phyloP scores from a whole-genome alignment of 2,113 vertebrate species.

The Cavia porcellus region DNA sequence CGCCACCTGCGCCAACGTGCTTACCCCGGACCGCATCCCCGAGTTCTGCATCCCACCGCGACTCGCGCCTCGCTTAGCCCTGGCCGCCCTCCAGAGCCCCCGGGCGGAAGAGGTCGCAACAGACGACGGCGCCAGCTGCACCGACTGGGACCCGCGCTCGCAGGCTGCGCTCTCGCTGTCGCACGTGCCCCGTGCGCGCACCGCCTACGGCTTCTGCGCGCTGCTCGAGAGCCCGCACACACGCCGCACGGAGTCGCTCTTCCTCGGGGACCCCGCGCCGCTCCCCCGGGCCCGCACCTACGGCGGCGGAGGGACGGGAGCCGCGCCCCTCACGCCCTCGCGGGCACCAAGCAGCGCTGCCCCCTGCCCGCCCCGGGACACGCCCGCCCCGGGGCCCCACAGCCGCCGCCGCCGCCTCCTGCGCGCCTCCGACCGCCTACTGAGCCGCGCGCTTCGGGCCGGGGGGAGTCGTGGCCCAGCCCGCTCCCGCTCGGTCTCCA shows the following conservation, averaged over 20 bases:
- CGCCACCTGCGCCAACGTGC: constrained; percentile 70
- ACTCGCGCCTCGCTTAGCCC: not conserved
- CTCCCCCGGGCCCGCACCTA: constrained; percentile 83
- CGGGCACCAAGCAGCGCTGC: constrained; percentile 85
- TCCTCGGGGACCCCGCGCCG: constrained; percentile 87
- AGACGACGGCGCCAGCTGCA: constrained; percentile 49
- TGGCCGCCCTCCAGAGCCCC: not conserved
- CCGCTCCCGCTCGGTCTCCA: not conserved
- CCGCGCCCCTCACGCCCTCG: constrained; percentile 89
- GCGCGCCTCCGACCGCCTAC: constrained; percentile 78
- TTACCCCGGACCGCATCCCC: constrained; percentile 83
- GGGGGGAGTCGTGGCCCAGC: not conserved
- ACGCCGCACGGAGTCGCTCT: constrained; percentile 92
- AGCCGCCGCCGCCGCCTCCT: constrained; percentile 90
- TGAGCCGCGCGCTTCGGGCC: constrained; percentile 47
- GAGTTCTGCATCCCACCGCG: constrained; percentile 85
- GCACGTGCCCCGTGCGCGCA: constrained; percentile 91
- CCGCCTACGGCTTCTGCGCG: constrained; percentile 93
- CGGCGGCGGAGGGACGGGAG: not conserved
- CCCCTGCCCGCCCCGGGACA: constrained; percentile 72
- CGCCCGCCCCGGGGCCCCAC: not conserved
- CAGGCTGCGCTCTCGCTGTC: constrained; percentile 93
- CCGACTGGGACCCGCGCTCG: constrained; percentile 93
- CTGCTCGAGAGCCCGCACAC: constrained; percentile 95
- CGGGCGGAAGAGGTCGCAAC: not conserved